Base-by-base conservation (phyloP, 2,888 invertebrate genomes). In the Epinotia nisella region DNA sequence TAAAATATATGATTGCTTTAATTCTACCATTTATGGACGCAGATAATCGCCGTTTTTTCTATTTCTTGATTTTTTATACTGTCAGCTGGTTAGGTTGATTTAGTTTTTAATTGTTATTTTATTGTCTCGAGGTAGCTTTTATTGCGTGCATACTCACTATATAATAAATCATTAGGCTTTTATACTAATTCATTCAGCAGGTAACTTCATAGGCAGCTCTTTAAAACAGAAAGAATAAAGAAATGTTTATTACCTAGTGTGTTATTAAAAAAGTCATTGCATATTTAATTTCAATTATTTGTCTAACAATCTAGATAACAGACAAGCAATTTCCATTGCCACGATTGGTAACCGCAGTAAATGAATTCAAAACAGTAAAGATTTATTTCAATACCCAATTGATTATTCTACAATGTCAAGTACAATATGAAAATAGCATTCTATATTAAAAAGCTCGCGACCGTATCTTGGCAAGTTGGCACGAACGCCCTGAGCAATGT, bases 391-490 rank as follows among this genome's bases (percentile, higher is more conserved):
- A 49, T 39, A 39, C n/a, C 41, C 53, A 74, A 68, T 62, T 72
- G 67, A 72, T 72, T 74, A 74, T 29, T 71, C 11, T 55, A 19
- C 49, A 65, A 55, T 73, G 64, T 64, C 69, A 75, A 72, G 75
- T 69, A 65, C 65, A 53, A 68, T 70, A 72, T 75, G 45, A 75
- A 75, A 75, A 72, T 75, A 69, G 71, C 71, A 71, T 53, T 81
- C 82, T 82, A 80, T 83, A 82, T 83, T 83, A 81, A 83, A 85
- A 83, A 78, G 83, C 79, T 78, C 24, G 29, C 61, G 88, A 88
- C 88, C 82, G 83, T 91, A 91, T 90, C 90, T 79, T 79, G 79
- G 79, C 90, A 91, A 89, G 90, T 79, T 79, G 79, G 79, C 90
- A 91, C 89, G 90, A 91, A 85, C 87, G 90, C 91, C 87, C 79